Evolutionary conservation across 2,113 vertebrate genomes (phyloP), one percentile per base, ranked within the genome.

Genomic region (Puntigrus tetrazona): DNA sequence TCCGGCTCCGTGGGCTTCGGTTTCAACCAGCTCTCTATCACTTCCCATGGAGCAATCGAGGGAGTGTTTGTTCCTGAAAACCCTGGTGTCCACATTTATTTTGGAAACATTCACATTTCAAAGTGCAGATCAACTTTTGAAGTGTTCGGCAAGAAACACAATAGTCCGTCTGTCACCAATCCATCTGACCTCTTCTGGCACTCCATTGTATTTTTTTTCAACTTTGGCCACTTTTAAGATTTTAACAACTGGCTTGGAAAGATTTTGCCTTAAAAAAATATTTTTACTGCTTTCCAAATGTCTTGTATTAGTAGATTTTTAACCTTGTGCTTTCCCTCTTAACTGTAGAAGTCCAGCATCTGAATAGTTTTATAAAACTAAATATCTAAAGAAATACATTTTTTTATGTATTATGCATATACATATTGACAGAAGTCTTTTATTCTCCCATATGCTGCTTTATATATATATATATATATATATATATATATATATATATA

Each of bases 21-120:
- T 52, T 61, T 57, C 61, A 29, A n/a, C 47, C 45, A 16, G n/a
- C 78, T 38, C 16, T 85, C 63, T 83, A 25, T n/a, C 78, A 43
- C 22, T 85, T 77, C 74, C 83, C 74, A 73, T 80, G 31, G 79
- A 74, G 22, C 77, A 11, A n/a, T 36, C 25, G 65, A 73, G 55
- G 52, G 67, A 61, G 11, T 73, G 31, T 85, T 36, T 85, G 65
- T 76, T 59, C 47, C 11, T 63, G 59, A 72, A 55, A 72, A 77
- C 50, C 50, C 75, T 83, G 38, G 70, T 73, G 38, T 73, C 38
- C 70, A 43, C n/a, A 27, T 73, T 73, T 73, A 73, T 73, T 73
- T 73, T 45, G 69, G 38, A 73, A 45, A 45, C 38, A 27, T 43
- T 45, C 69, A 73, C n/a, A 43, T 27, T 63, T 63, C 27, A 63